Percentiles rank a stretch among this genome's conserved stretches.
Conservation (phyloP, 2,113 vertebrate species). For the Malurus cyaneus region DNA sequence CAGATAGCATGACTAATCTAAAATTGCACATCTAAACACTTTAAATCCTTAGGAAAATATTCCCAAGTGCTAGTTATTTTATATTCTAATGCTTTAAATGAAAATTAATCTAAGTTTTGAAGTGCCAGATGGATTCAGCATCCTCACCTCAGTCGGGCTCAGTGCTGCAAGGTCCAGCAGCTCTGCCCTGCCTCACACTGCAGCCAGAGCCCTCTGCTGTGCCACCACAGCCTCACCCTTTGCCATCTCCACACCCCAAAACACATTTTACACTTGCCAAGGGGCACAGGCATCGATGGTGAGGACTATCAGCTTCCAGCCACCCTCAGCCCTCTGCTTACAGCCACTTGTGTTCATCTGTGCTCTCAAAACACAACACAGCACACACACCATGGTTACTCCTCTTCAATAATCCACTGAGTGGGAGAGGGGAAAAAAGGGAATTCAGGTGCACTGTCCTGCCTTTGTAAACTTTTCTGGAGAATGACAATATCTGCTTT, state of each 20-base stretch:
- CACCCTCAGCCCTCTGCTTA: not conserved
- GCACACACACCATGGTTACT: not conserved
- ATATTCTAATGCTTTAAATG: not conserved
- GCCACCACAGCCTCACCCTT: not conserved
- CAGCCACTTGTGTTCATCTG: not conserved
- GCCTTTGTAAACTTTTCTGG: not conserved
- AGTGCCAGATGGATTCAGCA: not conserved
- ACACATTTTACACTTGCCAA: not conserved
- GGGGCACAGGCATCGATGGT: not conserved
- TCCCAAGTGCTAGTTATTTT: not conserved
- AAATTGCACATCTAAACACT: not conserved
- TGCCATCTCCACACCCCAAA: not conserved
- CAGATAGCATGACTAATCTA: not conserved
- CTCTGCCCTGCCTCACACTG: not conserved
- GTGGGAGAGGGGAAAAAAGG: accelerated
- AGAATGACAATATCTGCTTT: not conserved
- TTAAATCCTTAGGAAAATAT: not conserved
- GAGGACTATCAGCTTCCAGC: not conserved
- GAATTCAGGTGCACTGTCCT: not conserved
- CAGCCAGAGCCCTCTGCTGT: not conserved
- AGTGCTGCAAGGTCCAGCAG: not conserved
- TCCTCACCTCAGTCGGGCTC: not conserved
- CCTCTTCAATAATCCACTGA: not conserved
- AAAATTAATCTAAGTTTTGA: not conserved
- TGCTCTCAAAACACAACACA: not conserved